Evolutionary conservation across 1,140 invertebrate species (phyloP), one percentile per base, ranked within the genome.

Genomic region (Brachionus rubens): DNA sequence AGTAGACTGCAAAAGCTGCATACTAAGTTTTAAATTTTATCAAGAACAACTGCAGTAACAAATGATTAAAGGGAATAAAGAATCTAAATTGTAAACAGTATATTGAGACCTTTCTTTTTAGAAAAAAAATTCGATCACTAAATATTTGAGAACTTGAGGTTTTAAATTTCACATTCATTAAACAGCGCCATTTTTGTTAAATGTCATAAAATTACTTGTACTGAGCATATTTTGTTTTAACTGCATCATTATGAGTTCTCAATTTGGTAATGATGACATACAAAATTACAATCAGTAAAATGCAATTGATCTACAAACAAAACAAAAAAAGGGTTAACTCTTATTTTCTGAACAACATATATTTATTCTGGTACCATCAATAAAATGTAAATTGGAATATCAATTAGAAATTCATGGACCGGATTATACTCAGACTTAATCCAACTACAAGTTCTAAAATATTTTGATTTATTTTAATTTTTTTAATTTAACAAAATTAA

Each of bases 251-350:
- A 40, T 72, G 43, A 7, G 46, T 48, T 48, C 46, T 48, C 9
- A 72, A 41, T 30, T 72, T 72, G 7, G 68, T 72, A 21, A 72
- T 72, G 3, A 72, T 72, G 21, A 72, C 68, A 40, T 72, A 72
- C 16, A 72, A 54, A 30, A 72, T 72, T 14, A 72, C 36, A 50
- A 72, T 72, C 21, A 72, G 41, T 40, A 72, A 52, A 21, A 72
- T 40, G 19, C 46, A 48, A 24, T 72, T 72, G 14, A 72, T 40
- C 68, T 72, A 19, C 4, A 50, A 4, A 26, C 3, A 26, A 19
- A 33, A 47, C 26, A 50, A 47, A 30, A 26, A 46, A 21, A 70
- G 7, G 12, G 21, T 48, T 40, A 10, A 16, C 12, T 10, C 36
- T 40, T 40, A 62, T 62, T 62, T 41, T 10, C 16, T 54, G 10